Conservation (phyloP, 2,888 invertebrate species). For the Drosophila incognita region DNA sequence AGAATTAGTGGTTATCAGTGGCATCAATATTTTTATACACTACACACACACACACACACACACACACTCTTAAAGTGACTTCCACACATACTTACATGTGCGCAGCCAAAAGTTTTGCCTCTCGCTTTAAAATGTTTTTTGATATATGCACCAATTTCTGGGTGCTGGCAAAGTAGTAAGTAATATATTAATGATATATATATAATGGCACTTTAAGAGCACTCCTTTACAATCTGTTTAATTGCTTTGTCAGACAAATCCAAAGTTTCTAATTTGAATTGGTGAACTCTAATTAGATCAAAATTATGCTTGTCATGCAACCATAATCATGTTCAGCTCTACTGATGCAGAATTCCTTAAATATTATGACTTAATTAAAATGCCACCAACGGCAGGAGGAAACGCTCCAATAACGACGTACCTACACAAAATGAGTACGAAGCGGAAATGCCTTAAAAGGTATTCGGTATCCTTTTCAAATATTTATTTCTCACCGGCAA, state of each 20-base stretch:
- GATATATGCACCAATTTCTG: slow-evolving; percentile 13
- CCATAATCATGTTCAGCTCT: not conserved
- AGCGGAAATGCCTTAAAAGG: slow-evolving; percentile 39
- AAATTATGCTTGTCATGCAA: slow-evolving; percentile 61
- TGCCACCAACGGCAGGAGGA: slow-evolving; percentile 7
- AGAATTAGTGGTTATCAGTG: slow-evolving; percentile 38
- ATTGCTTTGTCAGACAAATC: not conserved
- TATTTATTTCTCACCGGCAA: slow-evolving; percentile 43
- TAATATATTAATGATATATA: slow-evolving; percentile 35
- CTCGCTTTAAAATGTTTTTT: slow-evolving; percentile 28
- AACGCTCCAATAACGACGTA: slow-evolving; percentile 13
- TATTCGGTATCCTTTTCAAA: slow-evolving; percentile 37
- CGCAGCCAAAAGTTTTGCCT: slow-evolving; percentile 14
- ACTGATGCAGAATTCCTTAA: slow-evolving; percentile 4
- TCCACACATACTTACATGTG: not conserved
- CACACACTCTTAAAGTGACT: not conserved
- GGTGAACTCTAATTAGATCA: slow-evolving; percentile 50
- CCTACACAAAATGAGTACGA: slow-evolving; percentile 16
- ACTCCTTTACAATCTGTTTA: not conserved
- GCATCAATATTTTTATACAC: not conserved
- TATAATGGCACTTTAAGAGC: slow-evolving; percentile 42
- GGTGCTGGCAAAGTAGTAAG: slow-evolving; percentile 13
- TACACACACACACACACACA: not conserved
- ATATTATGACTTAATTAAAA: slow-evolving; percentile 54
- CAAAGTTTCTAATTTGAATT: slow-evolving; percentile 13